Conservation (phyloP, 2,888 invertebrate species). For the Colostygia pectinataria region DNA sequence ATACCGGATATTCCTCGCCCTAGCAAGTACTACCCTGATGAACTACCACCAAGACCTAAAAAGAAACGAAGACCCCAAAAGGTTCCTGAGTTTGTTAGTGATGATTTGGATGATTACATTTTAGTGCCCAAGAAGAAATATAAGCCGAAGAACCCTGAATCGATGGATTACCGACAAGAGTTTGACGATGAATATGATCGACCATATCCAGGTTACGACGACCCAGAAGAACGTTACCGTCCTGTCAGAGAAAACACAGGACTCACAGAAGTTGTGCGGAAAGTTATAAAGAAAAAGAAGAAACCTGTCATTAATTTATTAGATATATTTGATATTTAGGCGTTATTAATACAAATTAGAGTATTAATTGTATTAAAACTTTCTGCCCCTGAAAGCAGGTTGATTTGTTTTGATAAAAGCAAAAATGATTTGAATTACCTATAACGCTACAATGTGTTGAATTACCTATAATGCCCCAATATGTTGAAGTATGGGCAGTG, state of each 20-base stretch:
- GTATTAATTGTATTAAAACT: conserved; percentile 24
- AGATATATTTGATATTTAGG: conserved; percentile 75
- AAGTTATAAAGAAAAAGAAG: conserved; percentile 69
- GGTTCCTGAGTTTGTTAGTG: conserved; percentile 53
- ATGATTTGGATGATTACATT: conserved; percentile 67
- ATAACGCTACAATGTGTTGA: too few relatives aligned
- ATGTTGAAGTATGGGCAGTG: too few relatives aligned
- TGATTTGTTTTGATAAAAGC: too few relatives aligned
- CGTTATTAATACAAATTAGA: conserved; percentile 61
- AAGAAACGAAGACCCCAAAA: conserved; percentile 64
- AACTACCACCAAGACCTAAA: conserved; percentile 58
- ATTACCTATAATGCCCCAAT: too few relatives aligned
- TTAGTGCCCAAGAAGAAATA: conserved; percentile 73
- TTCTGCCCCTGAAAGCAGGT: not conserved
- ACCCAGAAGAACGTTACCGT: conserved; percentile 56
- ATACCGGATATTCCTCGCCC: conserved; percentile 55
- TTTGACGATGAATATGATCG: conserved; percentile 65
- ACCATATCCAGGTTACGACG: conserved; percentile 50
- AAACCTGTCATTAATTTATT: conserved; percentile 67
- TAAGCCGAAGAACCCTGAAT: conserved; percentile 58
- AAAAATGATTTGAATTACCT: too few relatives aligned
- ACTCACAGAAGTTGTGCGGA: conserved; percentile 62
- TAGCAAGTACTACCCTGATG: conserved; percentile 60
- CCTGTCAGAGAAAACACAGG: conserved; percentile 47
- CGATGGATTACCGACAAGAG: conserved; percentile 56